Evolutionary conservation across 2,113 vertebrate genomes (phyloP), one percentile per base, ranked within the genome.

Genomic region (Dicerorhinus sumatrensis): DNA sequence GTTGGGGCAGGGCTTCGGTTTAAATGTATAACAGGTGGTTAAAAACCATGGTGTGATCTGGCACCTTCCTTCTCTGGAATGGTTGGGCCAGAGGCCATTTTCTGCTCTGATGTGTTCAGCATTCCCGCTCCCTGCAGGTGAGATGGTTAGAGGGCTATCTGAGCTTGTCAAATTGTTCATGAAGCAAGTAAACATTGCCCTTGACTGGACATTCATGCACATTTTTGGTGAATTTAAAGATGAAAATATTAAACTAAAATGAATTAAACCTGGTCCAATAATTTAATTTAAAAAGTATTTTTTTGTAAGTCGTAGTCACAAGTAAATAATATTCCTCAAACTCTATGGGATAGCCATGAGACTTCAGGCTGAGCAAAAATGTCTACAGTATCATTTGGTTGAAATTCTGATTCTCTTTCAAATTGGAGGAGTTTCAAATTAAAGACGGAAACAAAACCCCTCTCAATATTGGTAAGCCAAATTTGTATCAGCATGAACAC

Each of bases 181-280:
- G 69, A 93, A 72, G 48, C n/a, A 81, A 73, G 36, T 31, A 62
- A n/a, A 72, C 27, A 62, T 39, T 51, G 23, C 16, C 17, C 21
- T 39, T 58, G 65, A 46, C 60, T 89, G 72, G 46, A 48, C 20
- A 16, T 29, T 67, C 67, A 82, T 8, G 13, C 36, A 27, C 63
- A 31, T 65, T 56, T 77, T 36, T 23, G 31, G 23, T 58, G 36
- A 70, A 29, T 77, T 79, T 67, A 63, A 94, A 91, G 73, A n/a
- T 89, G 8, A 93, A 96, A 96, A 96, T 70, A 46, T 10, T 85
- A 39, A 94, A 33, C 60, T 87, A 75, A 63, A 29, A 46, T 85
- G 69, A 85, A 91, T 79, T 54, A 79, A 73, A 62, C 39, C 12
- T 89, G 39, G 27, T 80, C 3, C 16, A 58, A 72, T 63, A 65